Base-by-base conservation (phyloP, 2,888 invertebrate species). In the Amiota communis region DNA sequence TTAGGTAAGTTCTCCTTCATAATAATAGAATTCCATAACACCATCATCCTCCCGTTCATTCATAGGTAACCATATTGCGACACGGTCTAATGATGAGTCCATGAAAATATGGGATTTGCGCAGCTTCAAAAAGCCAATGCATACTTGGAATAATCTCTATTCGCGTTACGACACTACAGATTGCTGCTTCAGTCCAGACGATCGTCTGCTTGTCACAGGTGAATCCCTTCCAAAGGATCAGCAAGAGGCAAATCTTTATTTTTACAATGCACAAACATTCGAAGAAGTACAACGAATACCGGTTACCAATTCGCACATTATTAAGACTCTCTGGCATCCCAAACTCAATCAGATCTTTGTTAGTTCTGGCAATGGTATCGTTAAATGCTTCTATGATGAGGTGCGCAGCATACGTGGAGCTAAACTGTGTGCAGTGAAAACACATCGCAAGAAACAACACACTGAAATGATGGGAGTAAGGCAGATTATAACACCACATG, bases 321-420 rank as follows among this genome's bases (percentile, higher is more conserved):
- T 99, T 1, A 95, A 98, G 87, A 93, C 95, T 0, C 89, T 96
- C 0, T 99, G 99, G 99, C 99, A 99, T 90, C 96, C 99, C 0
- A 97, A 97, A 88, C 90, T 99, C n/a, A 99, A 99, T 87, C 99
- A 99, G 88, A 93, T 99, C 59, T 96, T 98, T 77, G 94, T 97
- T 0, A 96, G 98, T 0, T 96, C 96, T 80, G 97, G 97, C 0
- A 96, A 97, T 87, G 99, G 99, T 0, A 91, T 93, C 0, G 94
- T 97, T 0, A 96, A 97, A 83, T 94, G 97, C 72, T 97, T 95
- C 87, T 99, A 98, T 83, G 98, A 98, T 86, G 94, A 95, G 1
- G 93, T 94, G 73, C 92, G 93, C 61, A 98, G 98, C 86, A 91
- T 96, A 73, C 92, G 98, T 6, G 99, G 99, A 0, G 98, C 98